Conservation (phyloP, 1,140 invertebrate genomes). For the Drosophila yakuba region DNA sequence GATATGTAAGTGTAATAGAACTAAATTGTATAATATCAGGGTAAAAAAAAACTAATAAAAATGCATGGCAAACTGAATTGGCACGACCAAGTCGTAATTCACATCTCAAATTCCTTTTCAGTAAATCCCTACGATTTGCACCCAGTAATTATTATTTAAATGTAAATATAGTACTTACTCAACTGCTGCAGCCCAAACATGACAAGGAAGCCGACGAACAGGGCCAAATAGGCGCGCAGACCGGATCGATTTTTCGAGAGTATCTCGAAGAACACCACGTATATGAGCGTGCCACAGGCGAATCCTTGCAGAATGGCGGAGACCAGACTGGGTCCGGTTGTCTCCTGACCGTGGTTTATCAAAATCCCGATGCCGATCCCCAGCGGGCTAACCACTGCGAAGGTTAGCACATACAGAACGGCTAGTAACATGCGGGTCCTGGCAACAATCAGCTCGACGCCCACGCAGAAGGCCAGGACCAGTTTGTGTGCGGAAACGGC, state of each 20-base stretch:
- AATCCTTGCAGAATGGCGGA: conserved; percentile 92
- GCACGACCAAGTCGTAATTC: too few species aligned
- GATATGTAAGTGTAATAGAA: not conserved
- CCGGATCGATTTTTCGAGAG: conserved; percentile 91
- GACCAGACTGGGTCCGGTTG: conserved; percentile 86
- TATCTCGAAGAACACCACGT: conserved; percentile 96
- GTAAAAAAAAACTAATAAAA: too few species aligned
- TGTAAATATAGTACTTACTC: conserved; percentile 87
- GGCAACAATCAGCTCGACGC: conserved; percentile 90
- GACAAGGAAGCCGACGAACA: conserved; percentile 90
- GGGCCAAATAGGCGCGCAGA: conserved; percentile 89
- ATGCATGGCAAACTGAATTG: too few species aligned
- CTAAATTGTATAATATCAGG: too few species aligned
- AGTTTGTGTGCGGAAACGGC: conserved; percentile 95
- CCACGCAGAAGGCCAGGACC: conserved; percentile 94
- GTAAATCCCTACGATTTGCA: not conserved
- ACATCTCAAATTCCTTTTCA: too few species aligned
- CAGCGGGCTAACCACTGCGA: conserved; percentile 92
- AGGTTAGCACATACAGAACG: conserved; percentile 90
- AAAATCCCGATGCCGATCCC: conserved; percentile 91
- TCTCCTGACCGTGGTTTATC: conserved; percentile 87
- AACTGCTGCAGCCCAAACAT: conserved; percentile 91
- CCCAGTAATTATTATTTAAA: too few species aligned
- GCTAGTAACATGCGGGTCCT: conserved; percentile 87
- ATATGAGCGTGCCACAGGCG: conserved; percentile 94